phyloP scores from a whole-genome alignment of 2,888 invertebrate species.

The Melanotus villosus region DNA sequence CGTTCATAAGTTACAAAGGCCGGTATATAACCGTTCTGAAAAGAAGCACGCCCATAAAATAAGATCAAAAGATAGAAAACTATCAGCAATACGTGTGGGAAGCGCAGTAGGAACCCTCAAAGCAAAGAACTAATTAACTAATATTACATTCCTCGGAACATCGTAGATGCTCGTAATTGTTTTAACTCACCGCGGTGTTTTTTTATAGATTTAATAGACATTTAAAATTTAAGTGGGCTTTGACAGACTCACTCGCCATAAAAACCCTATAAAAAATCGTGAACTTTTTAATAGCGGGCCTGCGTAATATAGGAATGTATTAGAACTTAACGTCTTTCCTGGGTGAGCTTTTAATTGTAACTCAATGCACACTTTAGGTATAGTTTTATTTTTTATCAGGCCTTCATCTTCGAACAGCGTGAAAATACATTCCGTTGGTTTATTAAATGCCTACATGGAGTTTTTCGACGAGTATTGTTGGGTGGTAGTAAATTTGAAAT shows the following conservation, averaged over 20 bases:
- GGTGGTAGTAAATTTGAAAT: too few relatives aligned
- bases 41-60: slow-evolving; percentile 10
- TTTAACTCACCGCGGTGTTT: slow-evolving; percentile 47
- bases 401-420: too few relatives aligned
- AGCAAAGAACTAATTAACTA: slow-evolving; percentile 51
- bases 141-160: slow-evolving; percentile 50
- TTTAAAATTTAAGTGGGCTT: slow-evolving; percentile 38
- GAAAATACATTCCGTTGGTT: too few relatives aligned
- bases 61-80: slow-evolving; percentile 26
- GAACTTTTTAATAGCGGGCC: slow-evolving; percentile 26
- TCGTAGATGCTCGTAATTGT: slow-evolving; percentile 49
- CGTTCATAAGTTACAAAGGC: background rate
- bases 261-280: slow-evolving; percentile 24
- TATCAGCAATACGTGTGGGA: slow-evolving; percentile 42
- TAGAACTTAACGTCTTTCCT: too few relatives aligned
- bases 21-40: background rate
- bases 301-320: slow-evolving; percentile 2
- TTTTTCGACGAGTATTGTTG: too few relatives aligned
- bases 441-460: too few relatives aligned
- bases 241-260: slow-evolving; percentile 29
- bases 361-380: too few relatives aligned
- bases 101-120: slow-evolving; percentile 49
- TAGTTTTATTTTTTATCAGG: too few relatives aligned
- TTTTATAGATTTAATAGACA: slow-evolving; percentile 37
- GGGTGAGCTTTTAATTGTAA: too few relatives aligned